Conservation (phyloP, 1,140 invertebrate species). For the Hyphantria cunea region DNA sequence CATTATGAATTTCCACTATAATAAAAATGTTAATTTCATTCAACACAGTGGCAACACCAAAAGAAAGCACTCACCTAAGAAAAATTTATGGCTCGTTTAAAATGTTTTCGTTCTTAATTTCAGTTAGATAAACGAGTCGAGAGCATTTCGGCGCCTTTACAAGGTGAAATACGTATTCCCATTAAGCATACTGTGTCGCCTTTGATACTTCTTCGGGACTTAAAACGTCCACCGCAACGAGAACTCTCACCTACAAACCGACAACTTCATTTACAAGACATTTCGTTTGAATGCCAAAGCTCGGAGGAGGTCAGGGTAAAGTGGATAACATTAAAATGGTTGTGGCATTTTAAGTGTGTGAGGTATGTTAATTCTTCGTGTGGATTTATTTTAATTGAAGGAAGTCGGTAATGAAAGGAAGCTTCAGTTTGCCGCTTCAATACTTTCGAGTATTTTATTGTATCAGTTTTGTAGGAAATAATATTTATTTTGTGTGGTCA, state of each 20-base stretch:
- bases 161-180: slow-evolving; percentile 56
- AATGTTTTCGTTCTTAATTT: slow-evolving; percentile 76
- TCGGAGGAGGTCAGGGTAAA: slow-evolving; percentile 36
- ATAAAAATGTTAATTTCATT: slow-evolving; percentile 9
- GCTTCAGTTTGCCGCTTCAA: slow-evolving; percentile 7
- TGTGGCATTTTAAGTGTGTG: slow-evolving; percentile 54
- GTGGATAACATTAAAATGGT: slow-evolving; percentile 39
- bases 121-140: slow-evolving; percentile 58
- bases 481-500: slow-evolving; percentile 7
- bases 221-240: slow-evolving; percentile 42
- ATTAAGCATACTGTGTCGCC: slow-evolving; percentile 47
- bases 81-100: slow-evolving; percentile 69
- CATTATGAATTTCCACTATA: background rate
- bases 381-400: slow-evolving; percentile 54
- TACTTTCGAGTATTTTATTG: slow-evolving; percentile 20
- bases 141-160: slow-evolving; percentile 60
- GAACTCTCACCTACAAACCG: background rate
- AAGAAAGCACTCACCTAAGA: slow-evolving; percentile 44
- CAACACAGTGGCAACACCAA: slow-evolving; percentile 50
- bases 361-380: slow-evolving; percentile 55
- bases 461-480: slow-evolving; percentile 13
- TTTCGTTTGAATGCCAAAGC: background rate
- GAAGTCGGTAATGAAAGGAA: slow-evolving; percentile 40
- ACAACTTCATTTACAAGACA: slow-evolving; percentile 13
- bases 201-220: slow-evolving; percentile 36